Evolutionary conservation across 2,113 vertebrate genomes (phyloP), one percentile per base, ranked within the genome.

Genomic region (Oriolus oriolus): DNA sequence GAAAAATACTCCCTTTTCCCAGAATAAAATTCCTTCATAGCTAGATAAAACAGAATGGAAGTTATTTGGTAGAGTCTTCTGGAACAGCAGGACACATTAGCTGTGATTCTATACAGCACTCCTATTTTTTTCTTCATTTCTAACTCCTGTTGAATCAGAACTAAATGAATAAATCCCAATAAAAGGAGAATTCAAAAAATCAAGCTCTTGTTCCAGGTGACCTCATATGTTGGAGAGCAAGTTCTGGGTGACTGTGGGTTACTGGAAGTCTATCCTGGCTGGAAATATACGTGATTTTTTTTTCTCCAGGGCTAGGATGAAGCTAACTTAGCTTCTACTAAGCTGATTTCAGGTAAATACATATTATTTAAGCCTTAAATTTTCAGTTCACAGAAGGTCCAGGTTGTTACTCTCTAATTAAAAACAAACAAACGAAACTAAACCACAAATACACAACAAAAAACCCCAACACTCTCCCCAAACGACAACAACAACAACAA

Each of bases 201-300:
- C 61, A 83, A 84, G 60, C 14, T 44, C 12, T 37, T 61, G 69
- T 96, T 94, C 96, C 93, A 95, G 93, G 83, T 95, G 93, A 97
- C 50, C 73, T 96, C 92, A 95, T 94, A 71, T 44, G 49, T 93
- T 93, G 94, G 96, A 95, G 54, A 97, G 74, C 11, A n/a, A 93
- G 68, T 68, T 92, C 76, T 94, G 90, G 77, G 85, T 93, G 73
- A 65, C 13, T 87, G 79, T 86, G 73, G 85, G 93, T 94, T 93
- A 92, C 91, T 95, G 94, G 90, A 96, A 94, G 20, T 84, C 79
- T 96, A 7, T 75, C 89, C 73, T 90, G 76, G 41, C 44, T 89
- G 65, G 61, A 91, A 84, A 59, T 85, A 71, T 2, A 41, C 19
- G 37, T 44, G 44, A 57, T 19, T 45, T 69, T 69, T 76, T 79